Conservation (phyloP, 2,888 invertebrate genomes). For the Troilus luridus region DNA sequence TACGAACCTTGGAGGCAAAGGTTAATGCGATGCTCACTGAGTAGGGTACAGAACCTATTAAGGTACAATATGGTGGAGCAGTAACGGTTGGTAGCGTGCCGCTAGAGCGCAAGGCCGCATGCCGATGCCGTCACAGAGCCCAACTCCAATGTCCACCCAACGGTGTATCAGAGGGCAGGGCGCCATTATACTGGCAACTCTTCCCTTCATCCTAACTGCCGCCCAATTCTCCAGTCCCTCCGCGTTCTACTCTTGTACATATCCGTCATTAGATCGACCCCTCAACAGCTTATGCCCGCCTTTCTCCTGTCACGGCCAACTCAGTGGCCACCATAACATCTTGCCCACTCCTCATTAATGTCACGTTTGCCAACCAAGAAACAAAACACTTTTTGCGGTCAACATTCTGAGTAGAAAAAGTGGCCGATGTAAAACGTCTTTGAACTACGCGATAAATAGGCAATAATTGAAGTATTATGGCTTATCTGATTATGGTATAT, state of each 20-base stretch:
- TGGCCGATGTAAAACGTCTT: not conserved
- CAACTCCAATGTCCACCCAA: slow-evolving; percentile 10
- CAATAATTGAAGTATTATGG: too few relatives aligned
- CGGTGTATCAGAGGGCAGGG: not conserved
- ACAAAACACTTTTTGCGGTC: not conserved
- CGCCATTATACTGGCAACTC: slow-evolving; percentile 17
- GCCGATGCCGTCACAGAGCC: slow-evolving; percentile 7
- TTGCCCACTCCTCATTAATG: not conserved
- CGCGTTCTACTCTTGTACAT: slow-evolving; percentile 33
- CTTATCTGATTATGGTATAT: too few relatives aligned
- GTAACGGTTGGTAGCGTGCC: slow-evolving; percentile 30
- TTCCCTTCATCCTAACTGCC: slow-evolving; percentile 39
- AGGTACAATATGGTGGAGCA: not conserved
- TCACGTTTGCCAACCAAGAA: not conserved
- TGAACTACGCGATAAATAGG: too few relatives aligned
- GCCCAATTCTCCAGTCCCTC: slow-evolving; percentile 25
- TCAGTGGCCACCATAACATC: slow-evolving; percentile 4
- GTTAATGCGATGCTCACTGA: slow-evolving; percentile 12
- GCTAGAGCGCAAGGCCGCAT: slow-evolving; percentile 41
- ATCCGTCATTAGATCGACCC: slow-evolving; percentile 36
- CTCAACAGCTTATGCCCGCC: not conserved
- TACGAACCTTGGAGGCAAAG: slow-evolving; percentile 8
- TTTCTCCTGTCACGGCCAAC: slow-evolving; percentile 27
- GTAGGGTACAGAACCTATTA: too few relatives aligned
- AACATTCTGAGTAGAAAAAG: not conserved